Evolutionary conservation across 2,797 vertebrate species (phyloP), one percentile per base, ranked within the genome.

Genomic region (Sebastes trivittatus): DNA sequence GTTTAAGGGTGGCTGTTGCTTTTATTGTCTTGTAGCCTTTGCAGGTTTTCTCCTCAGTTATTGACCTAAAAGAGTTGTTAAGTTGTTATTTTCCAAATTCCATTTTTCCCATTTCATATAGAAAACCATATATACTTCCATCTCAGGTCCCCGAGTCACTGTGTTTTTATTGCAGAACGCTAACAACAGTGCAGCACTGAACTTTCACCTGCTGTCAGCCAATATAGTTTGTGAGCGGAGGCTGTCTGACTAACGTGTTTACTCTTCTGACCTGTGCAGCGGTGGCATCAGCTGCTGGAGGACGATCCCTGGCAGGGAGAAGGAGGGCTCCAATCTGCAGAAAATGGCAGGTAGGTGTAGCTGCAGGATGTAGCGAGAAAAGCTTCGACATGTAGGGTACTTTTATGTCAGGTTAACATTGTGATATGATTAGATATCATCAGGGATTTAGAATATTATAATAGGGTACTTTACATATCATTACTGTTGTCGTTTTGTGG

Each of bases 281-380:
- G n/a, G 54, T 30, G 64, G 85, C 60, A 77, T 22, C 75, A 77
- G 49, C 75, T 90, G 49, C 73, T 90, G 89, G 89, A 94, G 78
- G 87, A 14, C 62, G 4, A 63, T 77, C 34, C 13, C 87, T 7
- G 23, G 14, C 74, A 87, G 81, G 60, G 94, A 93, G 74, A 95
- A 89, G 68, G 91, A 92, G 6, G 70, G 25, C 25, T 93, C 92
- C 76, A 96, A 97, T 86, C 89, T 97, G 75, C 83, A 90, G 83
- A 94, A 86, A 86, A 96, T 97, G 96, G 70, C 94, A 94, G 96
- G 96, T 97, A 79, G 62, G 81, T 60, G 2, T 61, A 38, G 25
- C 63, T 25, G 49, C 56, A 46, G 16, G 36, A 29, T 16, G 52
- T 38, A 23, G 18, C 7, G 36, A n/a, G 36, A 0, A 7, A 14